Evolutionary conservation across 1,140 invertebrate species (phyloP).

Genomic region (Asobara japonica): DNA sequence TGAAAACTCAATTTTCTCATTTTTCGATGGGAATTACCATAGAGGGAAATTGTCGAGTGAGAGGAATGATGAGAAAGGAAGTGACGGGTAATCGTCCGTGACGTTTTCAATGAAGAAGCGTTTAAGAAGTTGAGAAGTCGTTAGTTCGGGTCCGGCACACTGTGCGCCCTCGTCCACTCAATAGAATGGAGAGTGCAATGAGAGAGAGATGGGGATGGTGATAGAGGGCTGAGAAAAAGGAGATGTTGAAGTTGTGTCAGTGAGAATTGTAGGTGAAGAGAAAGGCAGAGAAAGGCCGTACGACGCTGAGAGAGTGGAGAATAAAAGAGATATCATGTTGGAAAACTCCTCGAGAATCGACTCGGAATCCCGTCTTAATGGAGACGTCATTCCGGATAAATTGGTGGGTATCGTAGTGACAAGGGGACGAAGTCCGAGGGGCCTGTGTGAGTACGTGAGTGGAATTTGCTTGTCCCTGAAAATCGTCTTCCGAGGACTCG

Average conservation of each 20-base stretch:
- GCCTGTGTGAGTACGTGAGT: conserved; percentile 45
- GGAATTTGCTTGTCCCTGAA: conserved; percentile 45
- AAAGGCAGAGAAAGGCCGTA: neutral
- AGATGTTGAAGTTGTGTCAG: neutral
- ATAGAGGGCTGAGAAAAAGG: neutral
- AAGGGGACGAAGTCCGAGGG: conserved; percentile 30
- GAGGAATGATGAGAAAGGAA: conserved; percentile 14
- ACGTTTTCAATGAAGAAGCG: conserved; percentile 37
- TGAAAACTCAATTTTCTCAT: conserved; percentile 11
- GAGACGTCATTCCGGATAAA: conserved; percentile 48
- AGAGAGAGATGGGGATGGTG: neutral
- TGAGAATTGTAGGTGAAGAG: neutral
- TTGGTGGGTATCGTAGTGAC: conserved; percentile 42
- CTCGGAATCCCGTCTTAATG: conserved; percentile 36
- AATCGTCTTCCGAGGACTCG: conserved; percentile 18
- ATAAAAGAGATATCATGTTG: conserved; percentile 34
- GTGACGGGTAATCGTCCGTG: conserved; percentile 27
- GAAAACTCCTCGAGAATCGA: conserved; percentile 35
- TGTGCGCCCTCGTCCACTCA: neutral
- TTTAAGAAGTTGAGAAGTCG: conserved; percentile 45
- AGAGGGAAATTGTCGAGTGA: conserved; percentile 2
- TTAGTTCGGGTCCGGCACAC: conserved; percentile 31
- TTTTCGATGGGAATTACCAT: conserved; percentile 1
- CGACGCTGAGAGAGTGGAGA: conserved; percentile 7
- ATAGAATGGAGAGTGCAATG: no score